A percentile compares a stretch with the other conserved stretches of the same genome.
phyloP scores from a whole-genome alignment of 1,140 invertebrate species.

The Brachionus asplanchnoidis region DNA sequence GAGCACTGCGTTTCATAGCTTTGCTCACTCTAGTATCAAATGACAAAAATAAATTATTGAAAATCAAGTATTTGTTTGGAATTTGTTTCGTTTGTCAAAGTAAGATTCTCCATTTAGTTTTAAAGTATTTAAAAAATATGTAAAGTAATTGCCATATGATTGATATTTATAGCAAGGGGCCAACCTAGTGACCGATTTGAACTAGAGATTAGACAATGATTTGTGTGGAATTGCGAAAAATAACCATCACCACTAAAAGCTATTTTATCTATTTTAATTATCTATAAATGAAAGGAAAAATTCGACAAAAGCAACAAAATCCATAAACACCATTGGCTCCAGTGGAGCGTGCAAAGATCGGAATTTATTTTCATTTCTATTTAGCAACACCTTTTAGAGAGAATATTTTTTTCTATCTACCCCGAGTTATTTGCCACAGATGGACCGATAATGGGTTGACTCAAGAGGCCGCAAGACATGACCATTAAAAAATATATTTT shows the following conservation, averaged over 20 bases:
- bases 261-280: conserved; percentile 38
- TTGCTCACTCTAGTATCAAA: not conserved
- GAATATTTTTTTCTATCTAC: not conserved
- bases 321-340: not conserved
- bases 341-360: not conserved
- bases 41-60: not conserved
- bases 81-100: not conserved
- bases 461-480: not conserved
- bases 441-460: not conserved
- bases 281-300: conserved; percentile 1
- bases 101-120: not conserved
- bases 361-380: conserved; percentile 13
- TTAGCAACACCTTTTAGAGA: not conserved
- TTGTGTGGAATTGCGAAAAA: conserved; percentile 4
- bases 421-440: conserved; percentile 1
- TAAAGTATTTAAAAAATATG: not conserved
- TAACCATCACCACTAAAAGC: conserved; percentile 5
- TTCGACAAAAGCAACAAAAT: conserved; percentile 6
- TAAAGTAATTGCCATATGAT: not conserved
- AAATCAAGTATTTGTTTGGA: not conserved
- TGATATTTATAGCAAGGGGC: not conserved
- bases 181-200: conserved; percentile 31
- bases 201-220: conserved; percentile 10
- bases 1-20: not conserved
- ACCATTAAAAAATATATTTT: not conserved